These are phyloP conservation scores for Acrocera orbiculus DNA, from an alignment of 2,888 invertebrate species.

Conservation along the genomic window DNA sequence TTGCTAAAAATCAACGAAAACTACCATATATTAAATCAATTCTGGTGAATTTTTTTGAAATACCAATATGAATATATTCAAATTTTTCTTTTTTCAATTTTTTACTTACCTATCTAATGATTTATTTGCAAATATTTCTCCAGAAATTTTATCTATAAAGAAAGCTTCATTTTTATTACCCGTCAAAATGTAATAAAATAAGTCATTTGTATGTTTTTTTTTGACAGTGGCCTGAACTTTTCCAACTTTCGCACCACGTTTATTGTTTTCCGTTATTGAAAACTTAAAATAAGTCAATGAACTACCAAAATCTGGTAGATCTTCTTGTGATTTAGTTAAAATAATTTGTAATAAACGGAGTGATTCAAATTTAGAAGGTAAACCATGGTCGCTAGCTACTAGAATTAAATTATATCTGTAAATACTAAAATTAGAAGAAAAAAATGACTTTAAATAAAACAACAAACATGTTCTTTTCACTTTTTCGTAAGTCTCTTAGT, in stretches of 20 bases:
- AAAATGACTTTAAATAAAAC: background rate
- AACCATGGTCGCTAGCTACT: conserved; percentile 69
- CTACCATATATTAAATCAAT: too few species aligned
- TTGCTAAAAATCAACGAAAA: too few species aligned
- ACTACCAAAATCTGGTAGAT: conserved; percentile 56
- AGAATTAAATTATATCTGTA: conserved; percentile 44
- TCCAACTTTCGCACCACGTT: conserved; percentile 43
- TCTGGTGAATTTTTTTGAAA: too few species aligned
- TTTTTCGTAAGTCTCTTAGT: conserved; percentile 62
- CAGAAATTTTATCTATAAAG: conserved; percentile 60
- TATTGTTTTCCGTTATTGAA: conserved; percentile 51
- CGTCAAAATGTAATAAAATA: conserved; percentile 60
- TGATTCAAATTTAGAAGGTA: conserved; percentile 62
- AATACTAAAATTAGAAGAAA: background rate
- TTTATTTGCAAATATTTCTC: conserved; percentile 59
- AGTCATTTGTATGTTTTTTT: conserved; percentile 57
- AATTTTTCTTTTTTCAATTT: too few species aligned
- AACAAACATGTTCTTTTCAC: conserved; percentile 35
- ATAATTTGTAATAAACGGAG: conserved; percentile 55
- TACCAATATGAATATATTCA: too few species aligned
- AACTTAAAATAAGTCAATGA: conserved; percentile 47
- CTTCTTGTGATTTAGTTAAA: conserved; percentile 65
- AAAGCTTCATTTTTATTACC: conserved; percentile 66
- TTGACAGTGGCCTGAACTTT: conserved; percentile 35
- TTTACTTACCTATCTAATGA: conserved; percentile 51